These are phyloP conservation scores for Pangasius sanitwongsei DNA, from an alignment of 2,797 vertebrate species.

Conservation along the genomic window DNA sequence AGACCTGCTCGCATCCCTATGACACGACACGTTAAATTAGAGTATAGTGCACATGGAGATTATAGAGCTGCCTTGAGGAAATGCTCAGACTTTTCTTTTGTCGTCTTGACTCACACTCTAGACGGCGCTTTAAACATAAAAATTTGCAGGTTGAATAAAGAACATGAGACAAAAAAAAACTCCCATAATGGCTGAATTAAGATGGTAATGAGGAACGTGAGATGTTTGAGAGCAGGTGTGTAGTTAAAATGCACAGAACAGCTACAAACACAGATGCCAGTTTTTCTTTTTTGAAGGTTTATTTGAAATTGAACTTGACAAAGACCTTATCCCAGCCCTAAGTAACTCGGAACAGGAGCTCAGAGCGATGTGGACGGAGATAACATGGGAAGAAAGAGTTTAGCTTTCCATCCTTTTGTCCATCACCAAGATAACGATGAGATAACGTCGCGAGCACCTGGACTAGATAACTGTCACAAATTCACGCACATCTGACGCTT, in stretches of 20 bases:
- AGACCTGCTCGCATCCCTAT: not conserved
- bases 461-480: constrained; percentile 49
- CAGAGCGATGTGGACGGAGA: constrained; percentile 9
- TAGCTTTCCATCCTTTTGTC: constrained; percentile 7
- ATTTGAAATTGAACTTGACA: not conserved
- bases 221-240: not conserved
- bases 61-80: not conserved
- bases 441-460: constrained; percentile 27
- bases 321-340: not conserved
- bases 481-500: constrained; percentile 62
- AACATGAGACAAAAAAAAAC: not conserved
- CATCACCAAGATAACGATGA: constrained; percentile 19
- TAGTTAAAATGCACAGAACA: not conserved
- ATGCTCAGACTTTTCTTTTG: not conserved
- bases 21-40: not conserved
- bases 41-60: not conserved
- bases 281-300: not conserved
- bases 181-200: not conserved
- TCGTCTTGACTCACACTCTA: not conserved
- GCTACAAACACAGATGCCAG: not conserved
- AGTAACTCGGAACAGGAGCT: constrained; percentile 12
- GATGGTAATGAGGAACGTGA: constrained; percentile 30
- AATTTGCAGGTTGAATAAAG: not conserved
- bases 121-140: not conserved
- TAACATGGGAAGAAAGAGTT: not conserved